Conservation (phyloP, 2,797 vertebrate genomes). For the Chrysolophus pictus region DNA sequence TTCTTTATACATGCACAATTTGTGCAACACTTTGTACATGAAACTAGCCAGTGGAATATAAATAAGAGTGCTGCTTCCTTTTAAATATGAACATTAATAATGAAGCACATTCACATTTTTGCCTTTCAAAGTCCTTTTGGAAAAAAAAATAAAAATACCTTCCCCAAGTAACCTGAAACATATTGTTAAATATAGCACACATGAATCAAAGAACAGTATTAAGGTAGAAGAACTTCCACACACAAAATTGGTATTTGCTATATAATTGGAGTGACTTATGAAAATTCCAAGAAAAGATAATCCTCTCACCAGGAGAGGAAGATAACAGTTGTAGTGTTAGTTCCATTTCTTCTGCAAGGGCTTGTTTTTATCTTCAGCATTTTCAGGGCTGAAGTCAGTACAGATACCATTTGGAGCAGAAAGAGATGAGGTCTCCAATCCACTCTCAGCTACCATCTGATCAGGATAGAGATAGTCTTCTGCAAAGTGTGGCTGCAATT, state of each 20-base stretch:
- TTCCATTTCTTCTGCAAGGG: conserved; percentile 88
- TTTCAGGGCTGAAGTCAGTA: conserved; percentile 91
- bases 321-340: conserved; percentile 73
- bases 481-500: conserved; percentile 87
- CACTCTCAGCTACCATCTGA: conserved; percentile 76
- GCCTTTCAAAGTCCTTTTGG: conserved; percentile 73
- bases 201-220: conserved; percentile 57
- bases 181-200: conserved; percentile 69
- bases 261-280: conserved; percentile 67
- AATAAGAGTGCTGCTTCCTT: conserved; percentile 81
- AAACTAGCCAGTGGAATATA: conserved; percentile 72
- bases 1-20: conserved; percentile 82
- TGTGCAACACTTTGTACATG: conserved; percentile 73
- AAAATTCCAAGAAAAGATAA: conserved; percentile 67
- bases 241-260: conserved; percentile 54
- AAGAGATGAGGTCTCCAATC: conserved; percentile 65
- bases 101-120: conserved; percentile 73
- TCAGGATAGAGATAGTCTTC: conserved; percentile 88
- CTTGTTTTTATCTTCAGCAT: conserved; percentile 59
- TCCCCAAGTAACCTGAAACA: conserved; percentile 47
- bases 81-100: conserved; percentile 81
- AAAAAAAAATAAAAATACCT: conserved; percentile 23
- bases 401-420: conserved; percentile 92
- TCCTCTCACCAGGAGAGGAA: conserved; percentile 87
- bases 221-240: conserved; percentile 59